A percentile compares a stretch with the other conserved stretches of the same genome.
Conservation (phyloP, 2,888 invertebrate genomes). For the Poecilobothrus nobilitatus region DNA sequence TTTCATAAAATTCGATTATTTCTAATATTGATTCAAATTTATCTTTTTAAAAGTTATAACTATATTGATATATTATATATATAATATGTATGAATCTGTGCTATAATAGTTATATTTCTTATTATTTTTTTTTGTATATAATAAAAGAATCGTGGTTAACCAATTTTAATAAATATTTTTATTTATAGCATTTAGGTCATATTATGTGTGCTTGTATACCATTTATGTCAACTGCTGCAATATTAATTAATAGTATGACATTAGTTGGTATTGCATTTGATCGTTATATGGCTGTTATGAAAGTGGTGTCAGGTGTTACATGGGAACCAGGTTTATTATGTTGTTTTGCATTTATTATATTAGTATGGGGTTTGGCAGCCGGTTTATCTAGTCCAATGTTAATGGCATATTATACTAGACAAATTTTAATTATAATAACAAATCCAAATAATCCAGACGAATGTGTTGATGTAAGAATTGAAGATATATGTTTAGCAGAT, state of each 20-base stretch:
- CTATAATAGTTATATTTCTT: no score
- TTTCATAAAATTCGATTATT: no score
- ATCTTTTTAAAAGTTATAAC: no score
- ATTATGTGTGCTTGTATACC: constrained; percentile 48
- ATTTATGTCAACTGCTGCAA: constrained; percentile 46
- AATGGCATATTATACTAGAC: constrained; percentile 35
- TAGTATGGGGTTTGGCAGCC: constrained; percentile 42
- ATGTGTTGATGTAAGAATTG: constrained; percentile 23
- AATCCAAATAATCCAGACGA: constrained; percentile 23
- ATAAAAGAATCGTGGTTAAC: no score
- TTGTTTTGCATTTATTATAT: constrained; percentile 35
- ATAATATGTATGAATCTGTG: no score
- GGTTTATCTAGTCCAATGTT: constrained; percentile 44
- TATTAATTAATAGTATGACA: constrained; percentile 47
- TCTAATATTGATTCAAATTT: no score
- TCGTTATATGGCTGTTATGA: constrained; percentile 47
- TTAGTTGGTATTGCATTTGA: constrained; percentile 50
- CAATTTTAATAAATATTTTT: no score
- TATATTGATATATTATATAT: no score
- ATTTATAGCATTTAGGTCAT: constrained; percentile 42
- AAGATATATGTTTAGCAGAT: constrained; percentile 33
- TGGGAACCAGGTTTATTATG: constrained; percentile 44
- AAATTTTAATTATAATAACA: constrained; percentile 31
- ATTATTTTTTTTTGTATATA: no score
- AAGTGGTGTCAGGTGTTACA: constrained; percentile 34